Evolutionary conservation across 2,888 invertebrate genomes (phyloP), one percentile per base, ranked within the genome.

Genomic region (Hetaerina titia): DNA sequence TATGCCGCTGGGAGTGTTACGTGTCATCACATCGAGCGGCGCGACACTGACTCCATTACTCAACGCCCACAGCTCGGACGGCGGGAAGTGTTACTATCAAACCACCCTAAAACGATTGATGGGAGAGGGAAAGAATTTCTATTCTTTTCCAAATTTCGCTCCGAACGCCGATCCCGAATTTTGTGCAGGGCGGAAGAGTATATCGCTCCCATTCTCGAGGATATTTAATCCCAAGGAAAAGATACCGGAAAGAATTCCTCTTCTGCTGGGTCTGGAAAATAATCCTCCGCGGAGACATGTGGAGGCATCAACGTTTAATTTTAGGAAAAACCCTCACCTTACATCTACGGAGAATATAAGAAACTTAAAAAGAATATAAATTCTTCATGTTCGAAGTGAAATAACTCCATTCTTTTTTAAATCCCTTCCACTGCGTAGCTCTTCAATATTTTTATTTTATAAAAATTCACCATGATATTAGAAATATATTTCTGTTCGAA

Each of bases 31-130:
- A n/a, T 69, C 92, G 9, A 69, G 56, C 17, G 11, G 69, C 57
- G 89, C 57, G 89, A 89, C 89, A 90, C 19, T 19, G 63, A 45
- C 69, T 45, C 92, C 92, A 92, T 92, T 92, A 92, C 69, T 92
- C 92, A 92, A 31, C 45, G 25, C 69, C 8, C 22, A 69, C 19
- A 8, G 69, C 22, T n/a, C 22, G n/a, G 69, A 69, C 64, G 56
- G 69, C 22, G n/a, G 45, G 64, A 69, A 92, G 64, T 17, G 92
- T 92, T 92, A 69, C 64, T 31, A 92, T 45, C 92, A 56, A 81
- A 69, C 92, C 25, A 69, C 56, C 31, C 92, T 31, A 74, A 74
- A 74, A 13, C 92, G 92, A 69, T 92, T 92, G 92, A 92, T 64
- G 92, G 69, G 56, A 45, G 45, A 31, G 81, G 31, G 31, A 69